Conservation (phyloP, 2,888 invertebrate species). For the Limnephilus lunatus region DNA sequence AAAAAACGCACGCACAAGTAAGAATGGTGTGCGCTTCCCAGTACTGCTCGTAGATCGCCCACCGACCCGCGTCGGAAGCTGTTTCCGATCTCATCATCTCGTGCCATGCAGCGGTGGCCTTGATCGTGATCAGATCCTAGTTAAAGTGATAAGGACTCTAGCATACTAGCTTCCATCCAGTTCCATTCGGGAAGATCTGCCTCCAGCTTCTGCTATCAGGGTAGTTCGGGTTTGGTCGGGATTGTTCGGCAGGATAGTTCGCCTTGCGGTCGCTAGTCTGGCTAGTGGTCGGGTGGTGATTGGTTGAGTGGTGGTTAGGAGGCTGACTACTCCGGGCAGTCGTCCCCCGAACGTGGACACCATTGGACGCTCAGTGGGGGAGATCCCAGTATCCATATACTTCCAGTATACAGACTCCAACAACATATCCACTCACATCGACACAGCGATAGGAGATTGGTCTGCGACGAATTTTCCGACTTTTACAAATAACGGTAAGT, state of each 20-base stretch:
- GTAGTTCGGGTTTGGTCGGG: constrained; percentile 41
- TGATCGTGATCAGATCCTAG: constrained; percentile 20
- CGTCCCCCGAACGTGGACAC: constrained; percentile 57
- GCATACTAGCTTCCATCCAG: neutral
- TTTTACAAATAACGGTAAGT: constrained; percentile 64
- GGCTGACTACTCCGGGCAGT: constrained; percentile 62
- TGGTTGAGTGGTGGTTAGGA: constrained; percentile 52
- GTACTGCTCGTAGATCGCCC: constrained; percentile 5
- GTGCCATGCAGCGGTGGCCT: constrained; percentile 32
- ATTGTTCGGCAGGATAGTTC: constrained; percentile 38
- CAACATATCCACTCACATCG: neutral
- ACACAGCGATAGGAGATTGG: constrained; percentile 31
- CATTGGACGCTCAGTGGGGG: constrained; percentile 53
- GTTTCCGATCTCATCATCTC: constrained; percentile 11
- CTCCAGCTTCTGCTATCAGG: constrained; percentile 7
- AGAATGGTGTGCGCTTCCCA: constrained; percentile 44
- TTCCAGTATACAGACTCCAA: neutral
- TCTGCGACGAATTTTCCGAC: constrained; percentile 57
- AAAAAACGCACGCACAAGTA: constrained; percentile 50
- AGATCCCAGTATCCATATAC: neutral
- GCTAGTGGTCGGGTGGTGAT: constrained; percentile 54
- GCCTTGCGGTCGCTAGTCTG: constrained; percentile 47
- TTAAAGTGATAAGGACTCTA: constrained; percentile 38
- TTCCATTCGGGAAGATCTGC: constrained; percentile 5
- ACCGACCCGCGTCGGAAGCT: constrained; percentile 30